Evolutionary conservation across 2,888 invertebrate genomes (phyloP).

Genomic region (Neocrepidodera transversa): DNA sequence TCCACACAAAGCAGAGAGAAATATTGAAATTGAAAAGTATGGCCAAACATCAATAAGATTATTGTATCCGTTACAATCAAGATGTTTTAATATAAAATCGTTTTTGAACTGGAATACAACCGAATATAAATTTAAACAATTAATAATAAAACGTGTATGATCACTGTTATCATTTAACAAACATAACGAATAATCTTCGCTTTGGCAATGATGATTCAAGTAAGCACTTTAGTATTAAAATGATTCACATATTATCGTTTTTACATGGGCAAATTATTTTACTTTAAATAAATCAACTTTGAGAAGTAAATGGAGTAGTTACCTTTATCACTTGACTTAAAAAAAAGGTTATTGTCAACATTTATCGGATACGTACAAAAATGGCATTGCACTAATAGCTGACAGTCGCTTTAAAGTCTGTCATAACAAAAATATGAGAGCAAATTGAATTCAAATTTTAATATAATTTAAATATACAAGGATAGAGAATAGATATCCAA

Average conservation of each 20-base stretch:
- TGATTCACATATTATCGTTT: conserved; percentile 1
- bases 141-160: too few species aligned
- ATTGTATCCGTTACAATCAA: too few species aligned
- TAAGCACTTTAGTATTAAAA: neutral
- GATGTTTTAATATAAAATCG: too few species aligned
- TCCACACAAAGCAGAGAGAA: too few species aligned
- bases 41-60: too few species aligned
- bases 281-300: neutral
- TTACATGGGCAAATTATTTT: neutral
- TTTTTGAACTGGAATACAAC: too few species aligned
- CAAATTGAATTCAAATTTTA: conserved; percentile 4
- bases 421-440: neutral
- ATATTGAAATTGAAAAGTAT: too few species aligned
- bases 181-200: neutral
- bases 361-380: neutral
- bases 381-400: too few species aligned
- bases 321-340: neutral
- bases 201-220: neutral
- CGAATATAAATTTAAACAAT: too few species aligned
- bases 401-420: neutral
- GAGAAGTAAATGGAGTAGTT: neutral
- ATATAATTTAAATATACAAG: too few species aligned
- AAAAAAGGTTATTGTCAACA: conserved; percentile 2
- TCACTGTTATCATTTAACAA: neutral
- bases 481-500: too few species aligned